Percentiles rank a stretch among this genome's conserved stretches.
Evolutionary conservation across 2,888 invertebrate species (phyloP).

Genomic region (Rutpela maculata): DNA sequence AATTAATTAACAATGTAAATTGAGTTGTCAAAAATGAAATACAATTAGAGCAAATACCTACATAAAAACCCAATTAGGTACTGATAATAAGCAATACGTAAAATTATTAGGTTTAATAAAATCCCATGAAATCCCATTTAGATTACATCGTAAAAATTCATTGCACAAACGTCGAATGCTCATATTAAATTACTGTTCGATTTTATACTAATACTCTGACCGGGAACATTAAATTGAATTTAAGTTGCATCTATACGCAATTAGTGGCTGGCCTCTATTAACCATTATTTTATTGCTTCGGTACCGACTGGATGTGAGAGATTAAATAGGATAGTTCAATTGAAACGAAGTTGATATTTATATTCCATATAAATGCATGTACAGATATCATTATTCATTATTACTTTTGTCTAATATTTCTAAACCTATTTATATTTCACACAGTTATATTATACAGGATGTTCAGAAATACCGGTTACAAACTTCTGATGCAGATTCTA

Average conservation of each 20-base stretch:
- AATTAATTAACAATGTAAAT: too few species aligned
- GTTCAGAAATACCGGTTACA: too few species aligned
- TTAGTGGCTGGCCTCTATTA: neutral
- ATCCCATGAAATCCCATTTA: neutral
- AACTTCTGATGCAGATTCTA: too few species aligned
- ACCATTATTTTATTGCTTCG: neutral
- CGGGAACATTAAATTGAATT: slow-evolving; percentile 22
- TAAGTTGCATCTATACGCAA: slow-evolving; percentile 13
- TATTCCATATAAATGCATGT: too few species aligned
- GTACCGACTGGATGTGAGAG: neutral
- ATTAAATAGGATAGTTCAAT: neutral
- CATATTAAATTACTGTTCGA: slow-evolving; percentile 9
- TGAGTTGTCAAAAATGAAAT: too few species aligned
- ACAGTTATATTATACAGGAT: too few species aligned
- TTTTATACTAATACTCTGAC: slow-evolving; percentile 1
- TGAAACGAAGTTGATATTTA: neutral
- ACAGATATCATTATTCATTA: too few species aligned
- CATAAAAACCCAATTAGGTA: neutral
- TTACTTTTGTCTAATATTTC: too few species aligned
- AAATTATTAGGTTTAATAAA: slow-evolving; percentile 15
- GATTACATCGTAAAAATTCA: slow-evolving; percentile 15
- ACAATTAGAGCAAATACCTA: neutral
- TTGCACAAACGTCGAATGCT: neutral
- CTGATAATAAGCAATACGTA: neutral
- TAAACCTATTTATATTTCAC: too few species aligned